Percentiles rank a stretch among this genome's conserved stretches.
These are phyloP conservation scores for Carassius carassius DNA, from an alignment of 2,113 vertebrate genomes.

Conservation along the genomic window DNA sequence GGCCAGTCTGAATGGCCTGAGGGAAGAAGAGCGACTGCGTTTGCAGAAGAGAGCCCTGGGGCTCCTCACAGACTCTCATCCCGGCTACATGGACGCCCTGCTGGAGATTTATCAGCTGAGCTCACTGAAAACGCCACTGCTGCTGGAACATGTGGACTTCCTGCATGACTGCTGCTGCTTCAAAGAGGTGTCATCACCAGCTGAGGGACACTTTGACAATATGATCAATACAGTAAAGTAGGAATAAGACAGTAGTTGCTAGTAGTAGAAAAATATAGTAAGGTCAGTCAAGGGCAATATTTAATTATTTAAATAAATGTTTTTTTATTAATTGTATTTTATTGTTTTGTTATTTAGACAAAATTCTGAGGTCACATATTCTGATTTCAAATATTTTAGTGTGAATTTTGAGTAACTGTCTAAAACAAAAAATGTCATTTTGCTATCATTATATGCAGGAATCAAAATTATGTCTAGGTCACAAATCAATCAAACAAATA, in stretches of 20 bases:
- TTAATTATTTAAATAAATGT: too few species aligned
- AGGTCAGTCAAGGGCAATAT: background rate
- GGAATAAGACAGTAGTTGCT: background rate
- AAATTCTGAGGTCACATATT: background rate
- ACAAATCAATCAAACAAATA: background rate
- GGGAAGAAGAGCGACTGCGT: conserved; percentile 47
- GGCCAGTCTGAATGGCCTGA: conserved; percentile 62
- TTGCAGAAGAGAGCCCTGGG: conserved; percentile 68
- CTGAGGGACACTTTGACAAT: background rate
- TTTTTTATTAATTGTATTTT: background rate
- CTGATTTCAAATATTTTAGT: background rate
- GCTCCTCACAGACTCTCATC: conserved; percentile 64
- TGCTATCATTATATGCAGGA: background rate
- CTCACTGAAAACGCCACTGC: conserved; percentile 61
- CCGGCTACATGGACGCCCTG: conserved; percentile 62
- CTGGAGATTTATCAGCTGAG: conserved; percentile 71
- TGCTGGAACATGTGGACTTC: conserved; percentile 58
- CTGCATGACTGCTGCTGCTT: conserved; percentile 63
- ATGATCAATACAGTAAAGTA: background rate
- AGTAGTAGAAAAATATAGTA: background rate
- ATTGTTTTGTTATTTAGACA: background rate
- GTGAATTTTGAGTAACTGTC: background rate
- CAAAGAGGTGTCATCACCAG: conserved; percentile 66
- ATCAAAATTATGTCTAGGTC: background rate
- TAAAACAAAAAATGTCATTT: background rate